Percentiles rank a stretch among this genome's conserved stretches.
These are phyloP conservation scores for Ceramica pisi DNA, from an alignment of 2,888 invertebrate species.

Conservation along the genomic window DNA sequence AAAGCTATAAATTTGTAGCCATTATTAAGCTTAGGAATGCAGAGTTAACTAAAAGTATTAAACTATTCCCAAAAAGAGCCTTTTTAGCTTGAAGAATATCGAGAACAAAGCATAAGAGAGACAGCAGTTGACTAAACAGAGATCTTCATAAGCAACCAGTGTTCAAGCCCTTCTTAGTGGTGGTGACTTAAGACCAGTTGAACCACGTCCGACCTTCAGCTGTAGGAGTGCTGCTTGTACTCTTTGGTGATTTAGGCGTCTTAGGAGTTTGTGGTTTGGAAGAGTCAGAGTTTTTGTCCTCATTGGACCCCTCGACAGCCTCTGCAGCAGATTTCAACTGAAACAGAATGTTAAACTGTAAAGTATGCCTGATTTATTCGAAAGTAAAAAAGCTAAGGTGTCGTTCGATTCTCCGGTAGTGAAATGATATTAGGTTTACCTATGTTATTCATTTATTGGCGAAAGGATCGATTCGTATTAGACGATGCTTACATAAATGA, in stretches of 20 bases:
- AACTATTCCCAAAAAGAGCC: conserved; percentile 15
- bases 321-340: conserved; percentile 84
- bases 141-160: conserved; percentile 19
- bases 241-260: conserved; percentile 78
- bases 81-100: conserved; percentile 10
- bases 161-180: conserved; percentile 52
- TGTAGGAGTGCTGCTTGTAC: conserved; percentile 78
- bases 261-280: conserved; percentile 79
- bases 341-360: conserved; percentile 20
- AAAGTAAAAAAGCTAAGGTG: no score
- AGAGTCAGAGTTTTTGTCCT: conserved; percentile 75
- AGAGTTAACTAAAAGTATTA: conserved; percentile 10
- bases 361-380: background rate
- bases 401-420: no score
- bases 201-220: conserved; percentile 89
- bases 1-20: background rate
- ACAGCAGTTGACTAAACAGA: conserved; percentile 49
- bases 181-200: conserved; percentile 86
- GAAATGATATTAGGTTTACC: no score
- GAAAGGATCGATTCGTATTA: background rate
- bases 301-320: conserved; percentile 71
- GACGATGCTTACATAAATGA: no score
- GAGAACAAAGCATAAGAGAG: conserved; percentile 28
- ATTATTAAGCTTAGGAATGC: conserved; percentile 17
- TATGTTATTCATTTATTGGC: background rate